Percentiles rank a stretch among this genome's conserved stretches.
Evolutionary conservation across 1,140 invertebrate genomes (phyloP).

Genomic region (Mya arenaria): DNA sequence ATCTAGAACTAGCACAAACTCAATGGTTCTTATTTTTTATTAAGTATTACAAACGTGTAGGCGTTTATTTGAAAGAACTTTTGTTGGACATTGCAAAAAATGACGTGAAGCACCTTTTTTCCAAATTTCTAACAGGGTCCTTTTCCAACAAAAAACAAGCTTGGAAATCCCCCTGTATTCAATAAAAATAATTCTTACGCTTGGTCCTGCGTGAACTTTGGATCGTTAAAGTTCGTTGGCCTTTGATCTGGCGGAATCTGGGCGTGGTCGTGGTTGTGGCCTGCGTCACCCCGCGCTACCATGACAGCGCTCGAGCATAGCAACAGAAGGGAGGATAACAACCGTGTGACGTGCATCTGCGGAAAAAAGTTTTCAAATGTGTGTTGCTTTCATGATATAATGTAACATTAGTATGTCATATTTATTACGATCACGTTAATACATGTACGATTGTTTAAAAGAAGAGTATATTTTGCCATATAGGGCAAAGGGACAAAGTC

Average conservation of each 20-base stretch:
- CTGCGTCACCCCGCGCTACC: constrained; percentile 36
- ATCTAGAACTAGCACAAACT: too few species aligned
- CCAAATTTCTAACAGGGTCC: not conserved
- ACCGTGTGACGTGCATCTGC: not conserved
- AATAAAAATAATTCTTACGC: constrained; percentile 45
- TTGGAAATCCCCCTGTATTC: too few species aligned
- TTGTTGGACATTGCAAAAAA: not conserved
- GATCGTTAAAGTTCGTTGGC: constrained; percentile 61
- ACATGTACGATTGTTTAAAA: too few species aligned
- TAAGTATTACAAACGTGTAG: too few species aligned
- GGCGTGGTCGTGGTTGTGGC: constrained; percentile 51
- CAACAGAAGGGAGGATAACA: not conserved
- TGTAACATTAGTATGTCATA: too few species aligned
- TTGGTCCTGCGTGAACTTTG: constrained; percentile 63
- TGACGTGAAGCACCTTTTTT: too few species aligned
- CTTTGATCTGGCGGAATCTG: constrained; percentile 28
- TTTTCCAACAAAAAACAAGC: not conserved
- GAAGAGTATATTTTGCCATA: too few species aligned
- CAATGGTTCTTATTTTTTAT: too few species aligned
- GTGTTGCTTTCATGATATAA: too few species aligned
- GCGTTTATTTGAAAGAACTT: too few species aligned
- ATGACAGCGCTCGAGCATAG: not conserved
- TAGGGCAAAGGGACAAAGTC: too few species aligned
- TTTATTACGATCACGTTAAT: too few species aligned
- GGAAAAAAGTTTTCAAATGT: not conserved